These are phyloP conservation scores for Takifugu rubripes DNA, from an alignment of 2,797 vertebrate species.

Conservation along the genomic window DNA sequence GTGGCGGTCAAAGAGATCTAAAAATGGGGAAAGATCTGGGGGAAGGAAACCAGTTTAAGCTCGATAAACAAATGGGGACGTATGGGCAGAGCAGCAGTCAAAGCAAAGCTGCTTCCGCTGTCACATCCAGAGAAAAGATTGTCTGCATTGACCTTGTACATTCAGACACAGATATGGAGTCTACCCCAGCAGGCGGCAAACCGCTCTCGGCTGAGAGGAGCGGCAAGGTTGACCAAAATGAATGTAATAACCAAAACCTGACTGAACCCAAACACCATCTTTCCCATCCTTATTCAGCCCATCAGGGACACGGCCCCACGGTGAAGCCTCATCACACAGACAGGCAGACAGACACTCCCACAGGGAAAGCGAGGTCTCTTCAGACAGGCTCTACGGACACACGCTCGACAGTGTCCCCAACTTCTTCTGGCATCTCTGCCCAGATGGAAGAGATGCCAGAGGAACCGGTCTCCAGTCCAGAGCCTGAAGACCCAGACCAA, in stretches of 20 bases:
- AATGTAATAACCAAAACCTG: slow-evolving; percentile 65
- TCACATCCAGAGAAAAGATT: slow-evolving; percentile 81
- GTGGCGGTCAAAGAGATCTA: slow-evolving; percentile 48
- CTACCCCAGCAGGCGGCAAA: slow-evolving; percentile 51
- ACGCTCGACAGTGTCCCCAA: slow-evolving; percentile 22
- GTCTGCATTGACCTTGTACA: slow-evolving; percentile 87
- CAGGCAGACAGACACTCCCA: slow-evolving; percentile 40
- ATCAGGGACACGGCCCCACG: slow-evolving; percentile 36
- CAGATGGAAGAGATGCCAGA: slow-evolving; percentile 66
- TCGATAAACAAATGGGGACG: slow-evolving; percentile 78
- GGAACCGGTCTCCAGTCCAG: slow-evolving; percentile 65
- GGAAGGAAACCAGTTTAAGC: slow-evolving; percentile 66
- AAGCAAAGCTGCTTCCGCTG: slow-evolving; percentile 66
- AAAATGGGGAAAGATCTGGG: slow-evolving; percentile 46
- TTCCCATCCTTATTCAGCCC: slow-evolving; percentile 45
- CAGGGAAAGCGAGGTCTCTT: slow-evolving; percentile 45
- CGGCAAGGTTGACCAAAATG: slow-evolving; percentile 65
- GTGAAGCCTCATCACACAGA: slow-evolving; percentile 45
- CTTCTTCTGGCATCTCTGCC: slow-evolving; percentile 42
- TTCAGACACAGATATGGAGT: slow-evolving; percentile 81
- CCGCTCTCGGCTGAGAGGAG: slow-evolving; percentile 40
- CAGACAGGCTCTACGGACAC: slow-evolving; percentile 29
- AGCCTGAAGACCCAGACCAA: slow-evolving; percentile 72
- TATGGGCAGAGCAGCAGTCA: slow-evolving; percentile 78
- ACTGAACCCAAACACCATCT: slow-evolving; percentile 60